Evolutionary conservation across 2,797 vertebrate species (phyloP).

Genomic region (Morus bassanus): DNA sequence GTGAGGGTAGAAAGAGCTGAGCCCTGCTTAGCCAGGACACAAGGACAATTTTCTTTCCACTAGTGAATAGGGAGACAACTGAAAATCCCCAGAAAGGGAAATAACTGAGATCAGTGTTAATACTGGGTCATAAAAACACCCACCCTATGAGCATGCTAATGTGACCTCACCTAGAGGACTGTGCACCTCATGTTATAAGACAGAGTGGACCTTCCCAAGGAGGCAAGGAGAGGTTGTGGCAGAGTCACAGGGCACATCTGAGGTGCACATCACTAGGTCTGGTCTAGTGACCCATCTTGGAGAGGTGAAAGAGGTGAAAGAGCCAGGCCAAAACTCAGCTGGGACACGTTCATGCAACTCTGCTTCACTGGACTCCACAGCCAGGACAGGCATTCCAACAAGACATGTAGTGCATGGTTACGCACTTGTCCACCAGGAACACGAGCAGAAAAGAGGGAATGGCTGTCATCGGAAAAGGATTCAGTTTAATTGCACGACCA

Average conservation of each 20-base stretch:
- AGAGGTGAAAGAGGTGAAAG: not conserved
- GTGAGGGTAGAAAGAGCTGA: not conserved
- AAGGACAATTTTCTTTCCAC: not conserved
- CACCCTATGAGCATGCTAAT: not conserved
- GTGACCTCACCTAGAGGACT: not conserved
- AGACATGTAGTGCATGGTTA: not conserved
- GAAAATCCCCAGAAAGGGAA: not conserved
- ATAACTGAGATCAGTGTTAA: not conserved
- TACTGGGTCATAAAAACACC: not conserved
- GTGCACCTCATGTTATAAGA: not conserved
- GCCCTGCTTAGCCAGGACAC: not conserved
- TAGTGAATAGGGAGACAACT: not conserved
- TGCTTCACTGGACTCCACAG: not conserved
- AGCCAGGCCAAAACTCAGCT: not conserved
- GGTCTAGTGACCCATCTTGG: not conserved
- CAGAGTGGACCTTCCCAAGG: not conserved
- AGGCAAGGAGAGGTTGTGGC: not conserved
- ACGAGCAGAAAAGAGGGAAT: not conserved
- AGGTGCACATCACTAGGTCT: not conserved
- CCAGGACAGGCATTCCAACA: not conserved
- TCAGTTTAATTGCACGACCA: not conserved
- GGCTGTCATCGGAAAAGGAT: not conserved
- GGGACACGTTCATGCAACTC: accelerated
- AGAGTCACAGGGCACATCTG: not conserved
- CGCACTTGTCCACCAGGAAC: not conserved